Evolutionary conservation across 23 tunicate species (phyloP).

Genomic region (Ciona savignyi): DNA sequence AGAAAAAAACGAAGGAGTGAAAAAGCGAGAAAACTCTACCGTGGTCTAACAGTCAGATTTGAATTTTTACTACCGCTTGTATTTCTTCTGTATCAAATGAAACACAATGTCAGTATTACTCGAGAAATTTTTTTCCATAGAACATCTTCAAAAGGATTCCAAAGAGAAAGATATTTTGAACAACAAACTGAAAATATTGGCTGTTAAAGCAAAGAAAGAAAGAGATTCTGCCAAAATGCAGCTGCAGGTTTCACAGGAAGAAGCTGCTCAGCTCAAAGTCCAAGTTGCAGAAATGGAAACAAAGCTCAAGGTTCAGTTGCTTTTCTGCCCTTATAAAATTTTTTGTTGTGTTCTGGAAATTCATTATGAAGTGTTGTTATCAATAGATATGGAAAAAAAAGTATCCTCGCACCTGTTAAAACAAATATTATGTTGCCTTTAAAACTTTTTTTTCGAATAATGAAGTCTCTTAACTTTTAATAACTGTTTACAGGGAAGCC

Average conservation of each 20-base stretch:
- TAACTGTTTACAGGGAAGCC: conserved; percentile 75
- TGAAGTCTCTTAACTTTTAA: not conserved
- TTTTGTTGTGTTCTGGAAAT: no score
- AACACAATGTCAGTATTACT: no score
- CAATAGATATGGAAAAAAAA: not conserved
- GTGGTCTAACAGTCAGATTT: no score
- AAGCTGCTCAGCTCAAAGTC: conserved; percentile 25
- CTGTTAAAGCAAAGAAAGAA: conserved; percentile 80
- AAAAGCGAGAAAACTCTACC: no score
- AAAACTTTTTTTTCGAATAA: not conserved
- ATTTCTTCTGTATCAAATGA: no score
- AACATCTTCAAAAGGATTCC: conserved; percentile 24
- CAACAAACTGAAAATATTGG: conserved; percentile 52
- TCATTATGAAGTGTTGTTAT: not conserved
- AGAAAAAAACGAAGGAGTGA: no score
- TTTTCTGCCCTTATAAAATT: no score
- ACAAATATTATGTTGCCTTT: not conserved
- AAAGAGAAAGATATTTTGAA: conserved; percentile 56
- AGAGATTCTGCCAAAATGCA: conserved; percentile 36
- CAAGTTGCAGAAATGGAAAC: conserved; percentile 19
- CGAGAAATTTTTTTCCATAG: conserved; percentile 18
- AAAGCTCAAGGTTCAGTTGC: conserved; percentile 17
- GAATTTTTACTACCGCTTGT: no score
- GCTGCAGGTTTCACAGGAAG: conserved; percentile 31
- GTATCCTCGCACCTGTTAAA: not conserved